phyloP scores from a whole-genome alignment of 2,888 invertebrate species.

The Ommatoiulus sabulosus region DNA sequence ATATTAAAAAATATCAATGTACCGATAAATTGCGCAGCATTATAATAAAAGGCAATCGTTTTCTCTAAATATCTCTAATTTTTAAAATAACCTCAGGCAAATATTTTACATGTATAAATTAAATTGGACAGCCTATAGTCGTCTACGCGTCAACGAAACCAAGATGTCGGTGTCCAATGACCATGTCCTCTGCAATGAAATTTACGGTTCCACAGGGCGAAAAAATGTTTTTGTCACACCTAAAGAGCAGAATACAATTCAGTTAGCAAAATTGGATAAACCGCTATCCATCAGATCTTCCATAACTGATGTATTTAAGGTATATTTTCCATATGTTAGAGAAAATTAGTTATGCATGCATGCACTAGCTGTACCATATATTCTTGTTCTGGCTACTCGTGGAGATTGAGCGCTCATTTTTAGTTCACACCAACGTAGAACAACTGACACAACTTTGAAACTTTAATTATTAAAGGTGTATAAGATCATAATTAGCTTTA shows the following conservation, averaged over 20 bases:
- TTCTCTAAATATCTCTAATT: too few relatives aligned
- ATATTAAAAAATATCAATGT: too few relatives aligned
- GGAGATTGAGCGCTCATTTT: too few relatives aligned
- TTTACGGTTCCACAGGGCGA: neutral
- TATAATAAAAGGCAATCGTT: too few relatives aligned
- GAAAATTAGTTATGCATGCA: neutral
- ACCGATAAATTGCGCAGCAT: too few relatives aligned
- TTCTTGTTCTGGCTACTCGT: too few relatives aligned
- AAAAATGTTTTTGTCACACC: neutral
- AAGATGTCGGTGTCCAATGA: neutral
- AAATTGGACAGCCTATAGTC: too few relatives aligned
- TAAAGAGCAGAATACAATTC: neutral
- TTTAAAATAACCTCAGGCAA: too few relatives aligned
- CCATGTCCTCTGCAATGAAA: neutral
- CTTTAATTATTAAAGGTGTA: too few relatives aligned
- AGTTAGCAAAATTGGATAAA: neutral
- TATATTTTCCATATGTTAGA: neutral
- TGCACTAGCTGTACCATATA: neutral
- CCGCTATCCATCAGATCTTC: neutral
- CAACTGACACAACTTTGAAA: too few relatives aligned
- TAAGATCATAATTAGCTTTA: too few relatives aligned
- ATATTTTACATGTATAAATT: neutral
- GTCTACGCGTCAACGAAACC: neutral
- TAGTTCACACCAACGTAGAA: too few relatives aligned
- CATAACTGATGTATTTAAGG: neutral